Percentiles rank a stretch among this genome's conserved stretches.
Evolutionary conservation across 2,888 invertebrate species (phyloP).

Genomic region (Polyommatus iphigenia): DNA sequence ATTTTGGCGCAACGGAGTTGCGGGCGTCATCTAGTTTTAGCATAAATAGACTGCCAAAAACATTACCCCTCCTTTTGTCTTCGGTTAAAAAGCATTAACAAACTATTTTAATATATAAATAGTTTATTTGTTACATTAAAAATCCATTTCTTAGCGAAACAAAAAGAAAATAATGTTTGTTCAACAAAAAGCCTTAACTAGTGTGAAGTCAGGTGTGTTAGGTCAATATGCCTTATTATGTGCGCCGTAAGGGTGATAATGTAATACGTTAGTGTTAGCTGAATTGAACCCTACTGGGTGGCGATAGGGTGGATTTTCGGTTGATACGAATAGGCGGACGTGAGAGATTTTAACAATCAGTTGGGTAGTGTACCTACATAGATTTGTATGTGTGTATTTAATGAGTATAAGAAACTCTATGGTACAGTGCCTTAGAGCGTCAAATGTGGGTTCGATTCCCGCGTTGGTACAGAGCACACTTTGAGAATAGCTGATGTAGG

Average conservation of each 20-base stretch:
- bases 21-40: no score
- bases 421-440: no score
- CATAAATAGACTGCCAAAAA: not conserved
- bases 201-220: not conserved
- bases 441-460: no score
- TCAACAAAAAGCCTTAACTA: not conserved
- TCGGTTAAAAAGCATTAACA: no score
- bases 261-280: not conserved
- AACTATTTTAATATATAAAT: no score
- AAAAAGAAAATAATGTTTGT: not conserved
- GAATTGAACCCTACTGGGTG: not conserved
- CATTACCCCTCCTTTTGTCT: not conserved
- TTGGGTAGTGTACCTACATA: not conserved
- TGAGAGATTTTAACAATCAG: not conserved
- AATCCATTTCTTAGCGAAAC: slow-evolving; percentile 1
- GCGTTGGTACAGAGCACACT: no score
- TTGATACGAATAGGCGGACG: not conserved
- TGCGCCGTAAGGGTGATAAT: not conserved
- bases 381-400: not conserved
- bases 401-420: no score
- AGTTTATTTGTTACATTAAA: slow-evolving; percentile 4
- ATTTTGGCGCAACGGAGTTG: no score
- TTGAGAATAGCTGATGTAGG: no score
- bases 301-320: not conserved
- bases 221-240: not conserved